Evolutionary conservation across 1,140 invertebrate genomes (phyloP).

Genomic region (Asbolus verrucosus): DNA sequence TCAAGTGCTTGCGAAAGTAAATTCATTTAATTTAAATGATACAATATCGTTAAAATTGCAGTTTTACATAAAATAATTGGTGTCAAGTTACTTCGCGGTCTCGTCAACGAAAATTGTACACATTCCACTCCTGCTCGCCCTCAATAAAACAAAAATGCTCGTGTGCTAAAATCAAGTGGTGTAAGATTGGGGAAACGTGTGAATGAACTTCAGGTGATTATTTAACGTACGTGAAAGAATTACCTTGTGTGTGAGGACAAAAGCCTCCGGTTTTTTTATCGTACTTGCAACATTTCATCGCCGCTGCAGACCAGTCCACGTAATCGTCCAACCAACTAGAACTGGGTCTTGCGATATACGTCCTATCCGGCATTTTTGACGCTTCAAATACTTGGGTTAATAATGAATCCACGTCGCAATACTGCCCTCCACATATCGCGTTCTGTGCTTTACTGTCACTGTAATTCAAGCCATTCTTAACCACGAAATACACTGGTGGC

Average conservation of each 20-base stretch:
- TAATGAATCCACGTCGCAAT: constrained; percentile 85
- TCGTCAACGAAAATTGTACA: too few species aligned
- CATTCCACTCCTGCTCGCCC: too few species aligned
- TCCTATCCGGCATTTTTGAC: constrained; percentile 75
- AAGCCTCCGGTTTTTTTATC: constrained; percentile 71
- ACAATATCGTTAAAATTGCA: too few species aligned
- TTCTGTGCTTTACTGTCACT: constrained; percentile 81
- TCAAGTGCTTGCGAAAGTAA: too few species aligned
- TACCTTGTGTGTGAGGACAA: constrained; percentile 73
- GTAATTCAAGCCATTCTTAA: constrained; percentile 87
- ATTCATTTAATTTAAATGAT: too few species aligned
- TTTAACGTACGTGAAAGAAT: too few species aligned
- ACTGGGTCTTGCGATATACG: constrained; percentile 89
- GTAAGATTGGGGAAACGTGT: too few species aligned
- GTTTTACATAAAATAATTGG: too few species aligned
- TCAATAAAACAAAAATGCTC: too few species aligned
- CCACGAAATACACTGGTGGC: constrained; percentile 96
- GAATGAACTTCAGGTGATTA: too few species aligned
- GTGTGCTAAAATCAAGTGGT: too few species aligned
- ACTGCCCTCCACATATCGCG: constrained; percentile 84
- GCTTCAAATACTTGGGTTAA: constrained; percentile 85
- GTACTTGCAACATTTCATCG: constrained; percentile 73
- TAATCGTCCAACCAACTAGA: constrained; percentile 98
- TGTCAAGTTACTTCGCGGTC: too few species aligned
- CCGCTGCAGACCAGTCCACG: constrained; percentile 83